Evolutionary conservation across 1,140 invertebrate genomes (phyloP), one percentile per base, ranked within the genome.

Genomic region (Micrasema longulum): DNA sequence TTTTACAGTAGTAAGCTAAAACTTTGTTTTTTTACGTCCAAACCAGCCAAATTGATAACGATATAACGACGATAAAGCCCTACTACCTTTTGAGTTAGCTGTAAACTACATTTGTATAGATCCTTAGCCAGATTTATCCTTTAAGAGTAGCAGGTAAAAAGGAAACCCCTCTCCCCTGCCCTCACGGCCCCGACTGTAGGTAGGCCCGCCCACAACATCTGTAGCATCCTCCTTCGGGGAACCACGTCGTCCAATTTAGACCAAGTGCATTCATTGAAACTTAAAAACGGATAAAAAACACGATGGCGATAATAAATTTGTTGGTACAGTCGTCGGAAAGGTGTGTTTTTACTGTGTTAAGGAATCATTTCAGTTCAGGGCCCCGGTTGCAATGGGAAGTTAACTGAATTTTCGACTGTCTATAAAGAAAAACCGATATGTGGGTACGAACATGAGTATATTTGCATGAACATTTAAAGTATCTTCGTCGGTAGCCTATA

Each of bases 91-190:
- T 7, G 38, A 10, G 1, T 2, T 43, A 43, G 1, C 10, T 43
- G 14, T 1, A 1, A 1, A 18, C 22, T 14, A 18, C 16, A 18
- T n/a, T 16, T 16, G 1, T 50, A 18, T 22, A 16, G 14, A 16
- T 50, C 14, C 22, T 18, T 16, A 6, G 11, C 47, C 47, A 50
- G 18, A 50, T 10, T 50, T 22, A 22, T 22, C 20, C 23, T 10
- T 52, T 22, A 22, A 52, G 48, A 22, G 18, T 1, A 41, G 57
- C 57, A 62, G 57, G 57, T 62, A 62, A 43, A 22, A 62, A 43
- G 57, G 57, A 62, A 62, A n/a, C 57, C 57, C 38, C 38, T 20
- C 35, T 10, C 57, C 57, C 57, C 35, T 1, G 3, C 35, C 6
- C 35, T 18, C 1, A 11, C 31, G 31, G 0, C 18, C 36, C 36